phyloP scores from a whole-genome alignment of 92 coral and sea anemone species.

The Parazoanthus atlanticus region DNA sequence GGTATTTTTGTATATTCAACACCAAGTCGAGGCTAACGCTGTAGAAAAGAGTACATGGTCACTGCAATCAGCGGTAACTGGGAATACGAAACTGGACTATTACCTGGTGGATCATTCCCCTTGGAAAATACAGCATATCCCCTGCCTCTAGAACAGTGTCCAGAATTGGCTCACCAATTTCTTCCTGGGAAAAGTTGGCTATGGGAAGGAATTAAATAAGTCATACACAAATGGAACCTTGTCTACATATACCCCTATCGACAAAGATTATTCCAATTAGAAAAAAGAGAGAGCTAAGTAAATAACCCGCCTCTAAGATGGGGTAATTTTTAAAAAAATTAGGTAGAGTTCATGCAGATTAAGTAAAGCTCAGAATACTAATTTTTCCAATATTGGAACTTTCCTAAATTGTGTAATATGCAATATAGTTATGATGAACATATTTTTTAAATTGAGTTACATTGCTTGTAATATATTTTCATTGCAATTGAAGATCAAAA shows the following conservation, averaged over 20 bases:
- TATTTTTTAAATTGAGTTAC: not conserved
- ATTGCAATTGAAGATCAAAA: not conserved
- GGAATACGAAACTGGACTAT: too few species aligned
- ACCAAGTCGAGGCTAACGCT: too few species aligned
- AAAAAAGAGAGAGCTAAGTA: not conserved
- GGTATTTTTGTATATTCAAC: too few species aligned
- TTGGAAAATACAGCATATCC: conserved; percentile 93
- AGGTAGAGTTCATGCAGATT: too few species aligned
- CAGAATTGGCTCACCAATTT: conserved; percentile 91
- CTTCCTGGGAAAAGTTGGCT: conserved; percentile 88
- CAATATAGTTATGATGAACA: not conserved
- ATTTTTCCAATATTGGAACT: too few species aligned
- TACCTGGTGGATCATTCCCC: conserved; percentile 99
- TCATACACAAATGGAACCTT: not conserved
- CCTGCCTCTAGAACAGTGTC: conserved; percentile 93
- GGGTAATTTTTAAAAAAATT: too few species aligned
- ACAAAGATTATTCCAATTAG: not conserved
- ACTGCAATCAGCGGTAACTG: too few species aligned
- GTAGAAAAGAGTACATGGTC: too few species aligned
- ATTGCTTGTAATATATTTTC: not conserved
- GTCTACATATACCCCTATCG: not conserved
- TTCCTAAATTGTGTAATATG: too few species aligned
- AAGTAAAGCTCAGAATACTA: too few species aligned
- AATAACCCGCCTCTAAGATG: not conserved
- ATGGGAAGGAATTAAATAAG: not conserved